A percentile compares a stretch with the other conserved stretches of the same genome.
phyloP scores from a whole-genome alignment of 2,113 vertebrate genomes.

The Phoenicopterus ruber region DNA sequence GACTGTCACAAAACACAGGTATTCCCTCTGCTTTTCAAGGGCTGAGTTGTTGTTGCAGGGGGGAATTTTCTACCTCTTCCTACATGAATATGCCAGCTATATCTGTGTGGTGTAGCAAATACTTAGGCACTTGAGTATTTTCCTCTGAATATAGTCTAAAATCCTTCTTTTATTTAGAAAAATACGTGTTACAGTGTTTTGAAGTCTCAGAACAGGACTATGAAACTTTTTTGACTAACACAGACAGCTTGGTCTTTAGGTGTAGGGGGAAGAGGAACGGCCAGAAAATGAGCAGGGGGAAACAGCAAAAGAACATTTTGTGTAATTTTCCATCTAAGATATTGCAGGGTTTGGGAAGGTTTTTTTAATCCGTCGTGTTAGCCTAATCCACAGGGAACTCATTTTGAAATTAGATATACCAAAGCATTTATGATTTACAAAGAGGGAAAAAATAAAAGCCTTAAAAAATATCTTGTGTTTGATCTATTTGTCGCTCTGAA shows the following conservation, averaged over 20 bases:
- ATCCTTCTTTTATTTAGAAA: not conserved
- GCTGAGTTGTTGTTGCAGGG: not conserved
- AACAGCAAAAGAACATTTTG: not conserved
- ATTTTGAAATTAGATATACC: conserved; percentile 58
- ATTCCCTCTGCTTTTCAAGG: not conserved
- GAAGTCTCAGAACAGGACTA: not conserved
- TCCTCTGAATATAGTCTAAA: not conserved
- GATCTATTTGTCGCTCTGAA: conserved; percentile 42
- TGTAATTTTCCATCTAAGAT: conserved; percentile 18
- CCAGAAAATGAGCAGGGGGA: not conserved
- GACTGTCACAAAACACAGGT: not conserved
- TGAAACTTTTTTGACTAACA: not conserved
- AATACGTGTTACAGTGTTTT: not conserved
- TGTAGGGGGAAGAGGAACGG: not conserved
- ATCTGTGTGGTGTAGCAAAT: not conserved
- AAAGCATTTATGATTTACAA: conserved; percentile 37
- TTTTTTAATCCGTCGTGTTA: not conserved
- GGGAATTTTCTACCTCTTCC: not conserved
- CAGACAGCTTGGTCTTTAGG: not conserved
- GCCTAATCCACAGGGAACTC: conserved; percentile 1
- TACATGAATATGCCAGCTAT: not conserved
- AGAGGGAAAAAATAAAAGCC: not conserved
- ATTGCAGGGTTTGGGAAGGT: not conserved
- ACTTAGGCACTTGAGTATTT: not conserved
- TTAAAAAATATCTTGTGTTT: conserved; percentile 28